Evolutionary conservation across 1,140 invertebrate species (phyloP), one percentile per base, ranked within the genome.

Genomic region (Heliconius hewitsoni): DNA sequence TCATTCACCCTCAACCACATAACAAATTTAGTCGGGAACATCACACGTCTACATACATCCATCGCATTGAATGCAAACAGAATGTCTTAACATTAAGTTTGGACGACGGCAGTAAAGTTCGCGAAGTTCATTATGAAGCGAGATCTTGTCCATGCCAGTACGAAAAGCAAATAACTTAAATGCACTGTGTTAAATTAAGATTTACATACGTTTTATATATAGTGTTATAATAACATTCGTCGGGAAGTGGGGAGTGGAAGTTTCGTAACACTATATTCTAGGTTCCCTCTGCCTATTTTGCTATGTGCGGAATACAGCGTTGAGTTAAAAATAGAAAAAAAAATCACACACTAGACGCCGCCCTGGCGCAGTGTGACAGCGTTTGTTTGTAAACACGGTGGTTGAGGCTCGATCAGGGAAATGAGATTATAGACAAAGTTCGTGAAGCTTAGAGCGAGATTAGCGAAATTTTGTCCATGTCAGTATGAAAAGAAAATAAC

Each of bases 71-170:
- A 30, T 66, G 57, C 57, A 66, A 66, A 27, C 60, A 30, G 55
- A 66, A 66, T 66, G 60, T 66, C 23, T 66, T 66, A 66, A 16
- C 60, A 66, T 66, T 30, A 27, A 66, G 60, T 66, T 66, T 66
- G 23, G 60, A 66, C 60, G 27, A 66, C 23, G 27, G 23, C 30
- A 66, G 23, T 66, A 30, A 66, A 66, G 60, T 66, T 66, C 60
- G 60, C 9, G 27, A 66, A 66, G 60, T 66, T 66, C 60, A 66
- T 66, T 66, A 27, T 27, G 13, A 4, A 66, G 60, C 9, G 60
- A 66, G 60, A 57, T 66, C 55, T 57, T 57, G 55, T 57, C 55
- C 55, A 57, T 57, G 55, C 9, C 23, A 57, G 55, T 57, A 57
- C n/a, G 55, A 8, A 57, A 57, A 16, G 42, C 42, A 46, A 16